Evolutionary conservation across 1,140 invertebrate genomes (phyloP).

Genomic region (Adoxophyes honmai): DNA sequence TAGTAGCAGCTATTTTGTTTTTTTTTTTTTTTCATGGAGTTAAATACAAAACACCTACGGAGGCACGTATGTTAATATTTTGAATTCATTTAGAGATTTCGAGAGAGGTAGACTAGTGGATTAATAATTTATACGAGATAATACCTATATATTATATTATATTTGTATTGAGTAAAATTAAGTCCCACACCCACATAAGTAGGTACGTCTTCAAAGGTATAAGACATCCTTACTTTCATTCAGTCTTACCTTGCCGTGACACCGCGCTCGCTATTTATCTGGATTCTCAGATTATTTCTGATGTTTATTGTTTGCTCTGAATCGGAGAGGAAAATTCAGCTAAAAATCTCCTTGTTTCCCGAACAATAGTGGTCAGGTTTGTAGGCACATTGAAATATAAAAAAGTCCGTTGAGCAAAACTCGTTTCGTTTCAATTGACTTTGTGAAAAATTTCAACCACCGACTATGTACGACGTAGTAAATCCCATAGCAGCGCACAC

Average conservation of each 20-base stretch:
- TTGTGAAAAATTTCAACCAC: constrained; percentile 23
- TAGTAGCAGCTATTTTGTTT: no score
- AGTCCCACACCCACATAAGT: no score
- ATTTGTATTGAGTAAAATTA: no score
- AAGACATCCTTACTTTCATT: no score
- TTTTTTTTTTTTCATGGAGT: no score
- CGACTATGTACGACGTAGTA: constrained; percentile 41
- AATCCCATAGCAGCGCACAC: constrained; percentile 39
- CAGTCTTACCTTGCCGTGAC: constrained; percentile 23
- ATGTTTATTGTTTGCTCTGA: constrained; percentile 39
- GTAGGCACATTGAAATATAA: neutral
- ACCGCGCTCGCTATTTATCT: constrained; percentile 30
- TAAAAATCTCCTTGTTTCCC: neutral
- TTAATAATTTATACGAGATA: no score
- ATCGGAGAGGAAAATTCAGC: constrained; percentile 24
- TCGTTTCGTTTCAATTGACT: constrained; percentile 21
- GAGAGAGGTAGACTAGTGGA: no score
- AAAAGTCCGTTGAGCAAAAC: constrained; percentile 2
- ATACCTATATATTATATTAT: no score
- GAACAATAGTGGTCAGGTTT: neutral
- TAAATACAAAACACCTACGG: no score
- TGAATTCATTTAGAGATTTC: no score
- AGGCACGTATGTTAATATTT: no score
- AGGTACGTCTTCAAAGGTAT: no score
- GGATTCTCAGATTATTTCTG: constrained; percentile 40